Evolutionary conservation across 2,113 vertebrate species (phyloP), one percentile per base, ranked within the genome.

Genomic region (Eurypyga helias): DNA sequence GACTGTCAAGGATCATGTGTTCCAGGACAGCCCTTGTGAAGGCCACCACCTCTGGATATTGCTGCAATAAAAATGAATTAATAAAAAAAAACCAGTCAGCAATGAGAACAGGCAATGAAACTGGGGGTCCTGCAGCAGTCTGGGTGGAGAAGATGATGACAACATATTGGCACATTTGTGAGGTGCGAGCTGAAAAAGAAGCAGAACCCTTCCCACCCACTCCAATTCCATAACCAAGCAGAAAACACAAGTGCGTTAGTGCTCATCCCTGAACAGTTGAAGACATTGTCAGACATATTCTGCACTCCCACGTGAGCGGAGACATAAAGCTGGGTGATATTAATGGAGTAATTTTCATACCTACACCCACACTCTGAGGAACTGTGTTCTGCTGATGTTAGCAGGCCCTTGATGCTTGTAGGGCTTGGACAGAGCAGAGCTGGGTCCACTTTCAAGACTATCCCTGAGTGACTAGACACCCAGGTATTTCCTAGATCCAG

Each of bases 221-320:
- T 96, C 64, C 60, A 90, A 92, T 13, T 28, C 70, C 45, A 85
- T 49, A 80, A 82, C 25, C 58, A 70, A 73, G 43, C 46, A 96
- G 55, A 64, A 96, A 93, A 92, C 77, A 91, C 29, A 73, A 81
- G 48, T 6, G 7, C 6, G 5, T 75, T 67, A 67, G 34, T 60
- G 77, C 51, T 96, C 72, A 66, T 48, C 75, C 69, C 77, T 55
- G 58, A 87, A 61, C 51, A 94, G 78, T 81, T 83, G 73, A 91
- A 92, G 86, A 87, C 70, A 84, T 75, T 96, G 89, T 89, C 69
- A 95, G 77, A 93, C 91, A 71, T 71, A 83, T 71, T 92, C 91
- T 75, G 75, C 45, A 57, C 90, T 95, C 90, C 75, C 89, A 86
- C 41, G 1, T 72, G 81, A 92, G 61, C n/a, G 23, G 29, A 94